Base-by-base conservation (phyloP, 2,797 vertebrate genomes). In the Carcharodon carcharias region DNA sequence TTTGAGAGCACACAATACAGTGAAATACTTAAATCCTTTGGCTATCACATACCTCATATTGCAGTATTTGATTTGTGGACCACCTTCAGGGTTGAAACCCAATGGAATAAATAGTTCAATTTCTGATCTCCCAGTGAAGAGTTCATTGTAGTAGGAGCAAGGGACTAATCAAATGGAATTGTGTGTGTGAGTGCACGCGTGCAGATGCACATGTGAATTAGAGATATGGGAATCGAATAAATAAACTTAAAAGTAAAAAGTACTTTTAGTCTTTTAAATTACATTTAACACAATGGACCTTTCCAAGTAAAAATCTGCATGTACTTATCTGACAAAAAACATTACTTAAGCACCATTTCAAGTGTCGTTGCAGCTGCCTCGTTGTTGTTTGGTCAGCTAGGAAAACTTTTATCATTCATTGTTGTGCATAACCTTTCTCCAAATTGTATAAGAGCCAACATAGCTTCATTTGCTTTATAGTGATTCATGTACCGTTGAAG, bases 211-310 rank as follows among this genome's bases (percentile, higher is more conserved):
- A 93, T 67, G 58, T 45, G 91, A 26, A 28, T 67, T 26, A n/a
- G n/a, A 8, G 91, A 67, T 6, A 8, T 45, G 91, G 91, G 91
- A 93, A 93, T 93, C 40, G n/a, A 67, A 67, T 93, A 93, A 93
- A 93, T n/a, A 93, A 93, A 93, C 61, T 93, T 65, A 93, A 26
- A 93, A 93, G 61, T 93, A 40, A 67, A 45, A 67, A 67, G 91
- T 67, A 93, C n/a, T 93, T 77, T 77, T 93, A 7, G 9, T 45
- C 61, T 93, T 93, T 93, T n/a, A 28, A 93, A 67, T 65, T 4
- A 45, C n/a, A 93, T 93, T 93, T 93, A 93, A 93, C 63, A 95
- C n/a, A 95, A 54, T 73, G 50, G 26, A 95, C 26, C 69, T 54
- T 77, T 95, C 94, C 67, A 95, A 50, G 94, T 31, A 35, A 95